Percentiles rank a stretch among this genome's conserved stretches.
These are phyloP conservation scores for Dynastes grantii DNA, from an alignment of 2,888 invertebrate genomes.

Conservation along the genomic window DNA sequence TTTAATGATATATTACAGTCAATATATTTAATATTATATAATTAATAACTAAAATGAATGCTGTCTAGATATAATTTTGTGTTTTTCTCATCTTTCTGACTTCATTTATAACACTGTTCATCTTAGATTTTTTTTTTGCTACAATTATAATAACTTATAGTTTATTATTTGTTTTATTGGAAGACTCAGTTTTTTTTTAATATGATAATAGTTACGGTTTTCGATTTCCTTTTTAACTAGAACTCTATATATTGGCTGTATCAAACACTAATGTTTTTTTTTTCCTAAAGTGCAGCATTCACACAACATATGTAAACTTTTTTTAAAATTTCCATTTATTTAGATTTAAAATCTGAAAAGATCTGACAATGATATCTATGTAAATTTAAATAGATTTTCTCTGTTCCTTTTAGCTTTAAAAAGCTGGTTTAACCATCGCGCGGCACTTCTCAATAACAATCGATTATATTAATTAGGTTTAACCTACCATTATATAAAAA, in stretches of 20 bases:
- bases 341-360: slow-evolving; percentile 24
- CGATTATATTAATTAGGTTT: slow-evolving; percentile 19
- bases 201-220: slow-evolving; percentile 60
- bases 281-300: slow-evolving; percentile 60
- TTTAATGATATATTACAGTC: slow-evolving; percentile 68
- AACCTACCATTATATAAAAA: slow-evolving; percentile 31
- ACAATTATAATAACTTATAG: slow-evolving; percentile 66
- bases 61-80: slow-evolving; percentile 55
- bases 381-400: slow-evolving; percentile 38
- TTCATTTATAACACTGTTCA: slow-evolving; percentile 57
- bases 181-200: slow-evolving; percentile 71
- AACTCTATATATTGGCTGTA: slow-evolving; percentile 60
- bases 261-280: slow-evolving; percentile 61
- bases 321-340: slow-evolving; percentile 12
- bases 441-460: slow-evolving; percentile 35
- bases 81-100: slow-evolving; percentile 49
- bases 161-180: slow-evolving; percentile 72
- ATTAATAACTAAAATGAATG: slow-evolving; percentile 66
- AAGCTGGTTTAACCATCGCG: slow-evolving; percentile 15
- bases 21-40: slow-evolving; percentile 58
- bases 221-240: slow-evolving; percentile 54
- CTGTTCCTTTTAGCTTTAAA: slow-evolving; percentile 8
- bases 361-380: slow-evolving; percentile 15
- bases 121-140: slow-evolving; percentile 55
- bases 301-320: slow-evolving; percentile 49